Evolutionary conservation across 2,797 vertebrate species (phyloP).

Genomic region (Steatocranus sp.): DNA sequence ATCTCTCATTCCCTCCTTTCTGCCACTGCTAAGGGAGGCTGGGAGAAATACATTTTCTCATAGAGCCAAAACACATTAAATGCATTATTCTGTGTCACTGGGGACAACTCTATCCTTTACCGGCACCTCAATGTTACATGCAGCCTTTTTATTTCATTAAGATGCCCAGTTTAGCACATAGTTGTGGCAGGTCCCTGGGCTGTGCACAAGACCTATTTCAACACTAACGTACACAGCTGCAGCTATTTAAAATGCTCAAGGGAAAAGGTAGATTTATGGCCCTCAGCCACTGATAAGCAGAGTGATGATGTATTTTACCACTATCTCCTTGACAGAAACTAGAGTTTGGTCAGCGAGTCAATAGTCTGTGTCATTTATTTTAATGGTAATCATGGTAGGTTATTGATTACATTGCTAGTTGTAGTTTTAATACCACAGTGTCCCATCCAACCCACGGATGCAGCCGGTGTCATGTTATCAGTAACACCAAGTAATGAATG

Average conservation of each 20-base stretch:
- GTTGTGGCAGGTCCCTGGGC: slow-evolving; percentile 54
- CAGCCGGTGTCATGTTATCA: neutral
- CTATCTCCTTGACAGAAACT: slow-evolving; percentile 15
- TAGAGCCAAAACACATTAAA: slow-evolving; percentile 65
- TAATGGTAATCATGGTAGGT: neutral
- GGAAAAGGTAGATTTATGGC: slow-evolving; percentile 35
- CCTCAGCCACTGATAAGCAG: slow-evolving; percentile 29
- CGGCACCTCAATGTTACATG: slow-evolving; percentile 56
- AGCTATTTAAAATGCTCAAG: slow-evolving; percentile 51
- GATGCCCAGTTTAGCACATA: slow-evolving; percentile 53
- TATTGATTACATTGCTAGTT: neutral
- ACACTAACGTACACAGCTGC: slow-evolving; percentile 49
- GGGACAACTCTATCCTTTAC: slow-evolving; percentile 57
- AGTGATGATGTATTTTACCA: slow-evolving; percentile 18
- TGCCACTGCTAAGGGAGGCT: slow-evolving; percentile 40
- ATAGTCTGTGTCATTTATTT: neutral
- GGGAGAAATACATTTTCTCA: slow-evolving; percentile 60
- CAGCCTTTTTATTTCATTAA: slow-evolving; percentile 68
- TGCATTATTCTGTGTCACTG: slow-evolving; percentile 63
- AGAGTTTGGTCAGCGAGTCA: neutral
- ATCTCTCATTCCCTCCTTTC: slow-evolving; percentile 7
- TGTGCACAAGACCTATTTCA: slow-evolving; percentile 40
- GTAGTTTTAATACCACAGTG: neutral
- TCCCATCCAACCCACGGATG: neutral
- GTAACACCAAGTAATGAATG: neutral